Conservation (phyloP, 2,888 invertebrate genomes). For the Lumbricus terrestris region DNA sequence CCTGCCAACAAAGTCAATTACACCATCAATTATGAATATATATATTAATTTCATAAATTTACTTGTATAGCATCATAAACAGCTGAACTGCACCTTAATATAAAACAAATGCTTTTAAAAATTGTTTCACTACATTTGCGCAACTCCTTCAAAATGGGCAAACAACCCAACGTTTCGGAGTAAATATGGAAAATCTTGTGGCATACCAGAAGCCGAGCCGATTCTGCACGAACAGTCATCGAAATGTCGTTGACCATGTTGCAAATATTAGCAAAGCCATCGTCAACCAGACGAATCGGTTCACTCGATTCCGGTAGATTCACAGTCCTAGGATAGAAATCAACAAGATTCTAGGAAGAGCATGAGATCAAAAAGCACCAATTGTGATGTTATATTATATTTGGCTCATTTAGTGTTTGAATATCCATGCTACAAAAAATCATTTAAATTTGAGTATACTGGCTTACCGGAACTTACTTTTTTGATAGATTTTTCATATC, state of each 20-base stretch:
- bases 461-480: neutral
- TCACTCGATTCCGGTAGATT: conserved; percentile 71
- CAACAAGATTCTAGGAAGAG: neutral
- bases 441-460: neutral
- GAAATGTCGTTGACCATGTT: conserved; percentile 88
- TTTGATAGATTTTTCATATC: neutral
- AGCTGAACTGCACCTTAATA: too few species aligned
- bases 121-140: neutral
- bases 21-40: neutral
- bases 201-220: conserved; percentile 72
- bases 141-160: neutral
- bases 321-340: conserved; percentile 65
- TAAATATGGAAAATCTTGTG: neutral
- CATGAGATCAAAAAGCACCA: neutral
- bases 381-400: neutral
- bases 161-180: neutral
- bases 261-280: conserved; percentile 93
- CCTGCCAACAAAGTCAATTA: conserved; percentile 58
- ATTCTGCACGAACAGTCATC: conserved; percentile 77
- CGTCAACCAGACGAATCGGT: conserved; percentile 85
- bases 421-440: neutral
- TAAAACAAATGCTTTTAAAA: too few species aligned
- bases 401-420: neutral
- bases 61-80: neutral
- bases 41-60: neutral